phyloP scores from a whole-genome alignment of 2,113 vertebrate species.

The Ariopsis seemanni region DNA sequence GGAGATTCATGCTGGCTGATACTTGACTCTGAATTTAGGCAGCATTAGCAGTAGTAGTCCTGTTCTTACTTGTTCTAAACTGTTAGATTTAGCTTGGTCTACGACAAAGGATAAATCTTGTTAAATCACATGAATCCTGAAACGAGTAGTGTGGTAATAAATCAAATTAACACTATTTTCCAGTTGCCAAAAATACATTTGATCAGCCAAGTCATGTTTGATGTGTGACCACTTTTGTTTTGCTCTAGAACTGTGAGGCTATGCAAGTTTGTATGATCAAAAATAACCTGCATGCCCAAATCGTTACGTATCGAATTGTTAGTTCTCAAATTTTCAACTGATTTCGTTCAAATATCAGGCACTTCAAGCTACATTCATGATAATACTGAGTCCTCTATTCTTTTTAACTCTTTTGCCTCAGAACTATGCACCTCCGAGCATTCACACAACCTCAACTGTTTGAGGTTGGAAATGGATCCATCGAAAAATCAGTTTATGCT shows the following conservation, averaged over 20 bases:
- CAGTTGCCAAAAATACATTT: background rate
- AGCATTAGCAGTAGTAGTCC: background rate
- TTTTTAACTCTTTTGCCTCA: too few relatives aligned
- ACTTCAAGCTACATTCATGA: background rate
- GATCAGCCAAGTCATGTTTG: background rate
- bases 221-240: background rate
- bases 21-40: background rate
- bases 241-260: background rate
- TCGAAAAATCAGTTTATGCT: background rate
- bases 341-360: background rate
- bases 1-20: conserved; percentile 1
- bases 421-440: too few relatives aligned
- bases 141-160: background rate
- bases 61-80: background rate
- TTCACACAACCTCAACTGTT: too few relatives aligned
- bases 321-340: background rate
- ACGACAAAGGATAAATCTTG: background rate
- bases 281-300: background rate
- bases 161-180: background rate
- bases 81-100: background rate
- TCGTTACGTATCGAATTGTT: background rate
- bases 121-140: background rate
- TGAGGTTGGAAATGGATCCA: too few relatives aligned
- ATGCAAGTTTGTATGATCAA: background rate
- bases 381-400: background rate